Evolutionary conservation across 2,888 invertebrate species (phyloP), one percentile per base, ranked within the genome.

Genomic region (Hesperia comma): DNA sequence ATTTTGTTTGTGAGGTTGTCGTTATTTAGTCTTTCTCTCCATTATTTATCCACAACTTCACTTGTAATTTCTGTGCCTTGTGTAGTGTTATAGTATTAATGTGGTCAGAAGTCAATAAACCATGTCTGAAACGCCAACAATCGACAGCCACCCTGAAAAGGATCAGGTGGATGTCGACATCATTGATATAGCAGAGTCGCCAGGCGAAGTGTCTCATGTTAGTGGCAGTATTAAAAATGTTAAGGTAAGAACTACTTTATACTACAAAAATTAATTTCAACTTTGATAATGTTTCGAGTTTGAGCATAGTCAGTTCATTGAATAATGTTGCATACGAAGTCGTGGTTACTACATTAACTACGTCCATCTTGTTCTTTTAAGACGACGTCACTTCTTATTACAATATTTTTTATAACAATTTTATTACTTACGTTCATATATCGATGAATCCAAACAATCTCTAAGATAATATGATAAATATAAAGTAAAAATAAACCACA

Each of bases 101-200:
- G 92, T 90, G 83, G 81, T 80, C 81, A 78, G 82, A 79, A 78
- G 76, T 77, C 76, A 77, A 71, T 78, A 81, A 81, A 80, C 77
- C 76, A 92, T 92, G 92, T 90, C 92, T 80, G 87, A 89, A 81
- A 84, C 82, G 78, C 86, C 87, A 87, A 86, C 88, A 80, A 84
- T 84, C 80, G 81, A 83, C 79, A 83, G 74, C 81, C 82, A 82
- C 74, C 80, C 80, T 74, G 84, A 85, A 79, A 82, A 79, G 80
- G 85, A 83, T 75, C 82, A 83, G 79, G 78, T 77, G 74, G 85
- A 85, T 73, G 76, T 77, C 74, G 74, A 75, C 75, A 84, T 85
- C 68, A 77, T 79, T 70, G 83, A 87, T 87, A 78, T 87, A 91
- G 85, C 87, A 81, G 80, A 77, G 75, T 74, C 82, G 72, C 70